phyloP scores from a whole-genome alignment of 2,113 vertebrate genomes.

The Neogale vison region DNA sequence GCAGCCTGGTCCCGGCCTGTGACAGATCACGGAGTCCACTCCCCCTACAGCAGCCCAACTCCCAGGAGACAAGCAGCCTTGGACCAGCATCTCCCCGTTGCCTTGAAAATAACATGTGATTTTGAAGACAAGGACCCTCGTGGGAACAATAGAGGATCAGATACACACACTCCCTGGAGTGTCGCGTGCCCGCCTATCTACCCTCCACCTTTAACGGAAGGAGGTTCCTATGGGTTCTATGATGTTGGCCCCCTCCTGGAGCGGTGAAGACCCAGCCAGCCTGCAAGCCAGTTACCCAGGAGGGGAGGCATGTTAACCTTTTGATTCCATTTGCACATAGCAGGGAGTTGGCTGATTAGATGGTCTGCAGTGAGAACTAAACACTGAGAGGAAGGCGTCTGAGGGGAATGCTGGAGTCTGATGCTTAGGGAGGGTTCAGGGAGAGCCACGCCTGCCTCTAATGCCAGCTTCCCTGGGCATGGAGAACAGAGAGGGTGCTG shows the following conservation, averaged over 20 bases:
- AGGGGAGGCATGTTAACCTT: background rate
- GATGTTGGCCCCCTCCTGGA: background rate
- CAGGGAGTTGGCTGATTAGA: background rate
- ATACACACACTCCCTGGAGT: background rate
- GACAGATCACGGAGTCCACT: background rate
- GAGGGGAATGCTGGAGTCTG: background rate
- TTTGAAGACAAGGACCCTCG: background rate
- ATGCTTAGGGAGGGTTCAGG: background rate
- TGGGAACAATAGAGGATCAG: background rate
- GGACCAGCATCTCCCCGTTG: background rate
- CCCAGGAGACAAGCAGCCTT: background rate
- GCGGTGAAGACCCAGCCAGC: background rate
- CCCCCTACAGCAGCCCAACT: background rate
- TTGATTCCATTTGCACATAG: background rate
- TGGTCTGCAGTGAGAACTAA: background rate
- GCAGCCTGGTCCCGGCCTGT: background rate
- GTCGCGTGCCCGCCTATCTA: too few species aligned
- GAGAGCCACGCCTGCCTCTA: accelerated
- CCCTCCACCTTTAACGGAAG: background rate
- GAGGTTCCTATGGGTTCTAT: background rate
- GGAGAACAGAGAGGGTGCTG: background rate
- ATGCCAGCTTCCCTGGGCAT: background rate
- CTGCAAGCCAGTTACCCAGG: background rate
- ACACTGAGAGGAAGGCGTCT: background rate
- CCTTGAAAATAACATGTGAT: conserved; percentile 28